These are phyloP conservation scores for Eutolmus rufibarbis DNA, from an alignment of 2,888 invertebrate species.

Conservation along the genomic window DNA sequence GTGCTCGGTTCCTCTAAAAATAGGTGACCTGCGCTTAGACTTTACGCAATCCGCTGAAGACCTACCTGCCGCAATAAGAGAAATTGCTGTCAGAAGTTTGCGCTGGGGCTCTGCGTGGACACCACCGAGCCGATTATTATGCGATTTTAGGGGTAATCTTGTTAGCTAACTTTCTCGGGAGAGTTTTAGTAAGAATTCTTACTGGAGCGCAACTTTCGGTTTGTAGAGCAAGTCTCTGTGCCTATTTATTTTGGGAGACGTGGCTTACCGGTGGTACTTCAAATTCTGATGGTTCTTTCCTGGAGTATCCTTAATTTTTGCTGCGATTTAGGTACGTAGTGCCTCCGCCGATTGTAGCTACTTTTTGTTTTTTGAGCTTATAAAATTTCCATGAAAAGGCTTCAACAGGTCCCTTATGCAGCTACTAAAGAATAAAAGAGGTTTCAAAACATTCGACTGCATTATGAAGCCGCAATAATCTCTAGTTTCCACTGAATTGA, in stretches of 20 bases:
- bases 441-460: not conserved
- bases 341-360: not conserved
- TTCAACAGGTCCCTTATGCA: not conserved
- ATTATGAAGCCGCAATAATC: not conserved
- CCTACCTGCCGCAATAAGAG: not conserved
- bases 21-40: not conserved
- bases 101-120: not conserved
- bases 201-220: not conserved
- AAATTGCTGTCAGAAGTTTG: not conserved
- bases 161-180: not conserved
- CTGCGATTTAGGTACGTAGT: not conserved
- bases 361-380: not conserved
- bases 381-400: not conserved
- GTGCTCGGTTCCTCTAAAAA: not conserved
- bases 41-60: not conserved
- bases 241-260: not conserved
- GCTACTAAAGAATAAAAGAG: not conserved
- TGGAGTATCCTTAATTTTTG: not conserved
- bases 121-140: not conserved
- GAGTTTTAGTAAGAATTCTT: not conserved
- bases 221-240: not conserved
- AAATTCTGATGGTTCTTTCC: not conserved
- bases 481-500: not conserved
- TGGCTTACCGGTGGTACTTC: not conserved
- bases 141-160: not conserved